phyloP scores from a whole-genome alignment of 92 coral and sea anemone species.

The Nematostella vectensis region DNA sequence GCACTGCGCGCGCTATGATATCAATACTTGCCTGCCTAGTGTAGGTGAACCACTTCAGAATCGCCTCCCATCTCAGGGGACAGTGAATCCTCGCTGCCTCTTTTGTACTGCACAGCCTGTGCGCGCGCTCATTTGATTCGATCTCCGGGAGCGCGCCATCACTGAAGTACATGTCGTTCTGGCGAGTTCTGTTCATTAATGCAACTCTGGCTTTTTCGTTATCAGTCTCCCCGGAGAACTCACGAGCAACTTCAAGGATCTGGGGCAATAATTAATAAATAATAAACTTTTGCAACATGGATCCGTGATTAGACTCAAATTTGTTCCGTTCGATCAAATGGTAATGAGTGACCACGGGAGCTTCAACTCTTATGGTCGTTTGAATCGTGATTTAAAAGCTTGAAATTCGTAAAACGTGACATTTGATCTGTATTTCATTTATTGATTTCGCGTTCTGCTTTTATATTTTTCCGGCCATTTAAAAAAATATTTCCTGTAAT shows the following conservation, averaged over 20 bases:
- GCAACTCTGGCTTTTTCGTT: constrained; percentile 17
- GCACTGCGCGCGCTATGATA: too few relatives aligned
- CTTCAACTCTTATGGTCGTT: too few relatives aligned
- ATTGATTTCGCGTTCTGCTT: too few relatives aligned
- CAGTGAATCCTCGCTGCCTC: constrained; percentile 69
- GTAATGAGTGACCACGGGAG: too few relatives aligned
- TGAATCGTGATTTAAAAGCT: too few relatives aligned
- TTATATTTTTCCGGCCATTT: too few relatives aligned
- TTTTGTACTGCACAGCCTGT: constrained; percentile 53
- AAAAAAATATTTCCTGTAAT: too few relatives aligned
- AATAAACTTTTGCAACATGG: neutral
- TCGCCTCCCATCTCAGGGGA: constrained; percentile 74
- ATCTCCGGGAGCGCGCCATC: constrained; percentile 48
- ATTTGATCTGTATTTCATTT: too few relatives aligned
- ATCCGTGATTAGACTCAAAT: too few relatives aligned
- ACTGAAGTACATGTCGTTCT: constrained; percentile 52
- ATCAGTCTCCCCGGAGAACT: constrained; percentile 11
- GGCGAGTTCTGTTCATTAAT: constrained; percentile 19
- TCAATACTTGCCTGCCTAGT: constrained; percentile 45
- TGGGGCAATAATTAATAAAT: too few relatives aligned
- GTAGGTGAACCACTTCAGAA: constrained; percentile 72
- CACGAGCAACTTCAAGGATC: constrained; percentile 15
- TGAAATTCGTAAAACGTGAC: too few relatives aligned
- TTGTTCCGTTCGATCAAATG: too few relatives aligned
- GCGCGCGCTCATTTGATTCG: constrained; percentile 61